Base-by-base conservation (phyloP, 1,140 invertebrate genomes). In the Cylas formicarius region DNA sequence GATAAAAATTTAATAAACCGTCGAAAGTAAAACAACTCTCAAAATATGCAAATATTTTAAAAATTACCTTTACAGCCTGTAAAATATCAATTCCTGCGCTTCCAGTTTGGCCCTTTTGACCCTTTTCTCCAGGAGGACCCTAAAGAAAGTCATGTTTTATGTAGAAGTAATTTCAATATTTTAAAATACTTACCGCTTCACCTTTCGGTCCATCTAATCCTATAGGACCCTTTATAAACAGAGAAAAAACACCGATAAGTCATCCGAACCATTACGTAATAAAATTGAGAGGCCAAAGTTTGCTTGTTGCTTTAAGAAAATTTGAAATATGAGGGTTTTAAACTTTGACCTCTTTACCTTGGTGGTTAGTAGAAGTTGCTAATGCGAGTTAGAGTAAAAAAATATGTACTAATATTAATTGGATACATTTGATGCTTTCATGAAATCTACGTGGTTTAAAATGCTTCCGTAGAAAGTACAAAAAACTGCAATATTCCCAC, bases 141-240 rank as follows among this genome's bases (percentile, higher is more conserved):
- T 93, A 72, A 22, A 71, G 75, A 57, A 39, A 55, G 35, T 8
- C 10, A 22, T 11, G 31, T n/a, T 9, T 13, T 37, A 21, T n/a
- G n/a, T n/a, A n/a, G n/a, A n/a, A n/a, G 26, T 22, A 34, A 34
- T 35, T 35, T 11, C 11, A 35, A 35, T 2, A 35, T 17, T 17
- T 18, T 17, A 18, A 11, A 37, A 39, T 45, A 78, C 86, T 84
- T 77, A 92, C 88, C 66, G 80, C 74, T 63, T 91, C 87, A 61
- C 90, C 91, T 76, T 95, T 94, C 8, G 90, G 89, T 61, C 92
- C 92, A 66, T 89, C 86, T 65, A 93, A 74, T 55, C 91, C 92
- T 61, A 91, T 92, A 14, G 90, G 87, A 56, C 91, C 91, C 90
- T 96, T 52, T 24, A 45, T 45, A 37, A 48, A 26, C 26, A 50